Percentiles rank a stretch among this genome's conserved stretches.
Evolutionary conservation across 2,113 vertebrate species (phyloP).

Genomic region (Lathamus discolor): DNA sequence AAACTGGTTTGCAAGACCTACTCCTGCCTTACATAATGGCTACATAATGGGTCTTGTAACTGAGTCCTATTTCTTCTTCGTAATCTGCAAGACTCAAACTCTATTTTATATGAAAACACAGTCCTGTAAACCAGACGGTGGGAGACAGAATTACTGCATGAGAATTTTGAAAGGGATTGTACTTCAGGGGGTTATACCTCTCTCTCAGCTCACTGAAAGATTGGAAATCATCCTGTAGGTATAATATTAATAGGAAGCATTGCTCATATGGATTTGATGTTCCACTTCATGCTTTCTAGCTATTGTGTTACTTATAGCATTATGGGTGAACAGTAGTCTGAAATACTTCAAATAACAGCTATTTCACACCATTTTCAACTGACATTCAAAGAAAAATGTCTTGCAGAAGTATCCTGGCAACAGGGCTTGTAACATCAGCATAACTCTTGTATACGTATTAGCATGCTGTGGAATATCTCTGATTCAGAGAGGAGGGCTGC

Average conservation of each 20-base stretch:
- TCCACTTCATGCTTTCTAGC: constrained; percentile 6
- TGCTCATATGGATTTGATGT: constrained; percentile 49
- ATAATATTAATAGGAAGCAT: constrained; percentile 55
- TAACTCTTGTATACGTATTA: constrained; percentile 49
- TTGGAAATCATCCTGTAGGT: constrained; percentile 1
- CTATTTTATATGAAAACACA: not conserved
- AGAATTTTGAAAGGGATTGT: not conserved
- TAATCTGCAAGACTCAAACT: not conserved
- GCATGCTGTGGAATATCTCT: not conserved
- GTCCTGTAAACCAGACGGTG: not conserved
- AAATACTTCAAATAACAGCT: constrained; percentile 60
- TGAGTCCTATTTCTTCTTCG: not conserved
- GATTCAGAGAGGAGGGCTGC: not conserved
- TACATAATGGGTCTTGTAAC: not conserved
- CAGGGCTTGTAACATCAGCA: not conserved
- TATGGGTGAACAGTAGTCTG: constrained; percentile 25
- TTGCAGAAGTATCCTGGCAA: constrained; percentile 70
- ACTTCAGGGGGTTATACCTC: not conserved
- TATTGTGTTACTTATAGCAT: constrained; percentile 43
- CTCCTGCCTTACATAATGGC: not conserved
- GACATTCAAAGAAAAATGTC: constrained; percentile 48
- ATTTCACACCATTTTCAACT: constrained; percentile 60
- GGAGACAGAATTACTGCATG: constrained; percentile 1
- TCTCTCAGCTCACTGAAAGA: not conserved
- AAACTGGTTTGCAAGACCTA: not conserved